Percentiles rank a stretch among this genome's conserved stretches.
These are phyloP conservation scores for Sandelia bainsii DNA, from an alignment of 2,797 vertebrate species.

Conservation along the genomic window DNA sequence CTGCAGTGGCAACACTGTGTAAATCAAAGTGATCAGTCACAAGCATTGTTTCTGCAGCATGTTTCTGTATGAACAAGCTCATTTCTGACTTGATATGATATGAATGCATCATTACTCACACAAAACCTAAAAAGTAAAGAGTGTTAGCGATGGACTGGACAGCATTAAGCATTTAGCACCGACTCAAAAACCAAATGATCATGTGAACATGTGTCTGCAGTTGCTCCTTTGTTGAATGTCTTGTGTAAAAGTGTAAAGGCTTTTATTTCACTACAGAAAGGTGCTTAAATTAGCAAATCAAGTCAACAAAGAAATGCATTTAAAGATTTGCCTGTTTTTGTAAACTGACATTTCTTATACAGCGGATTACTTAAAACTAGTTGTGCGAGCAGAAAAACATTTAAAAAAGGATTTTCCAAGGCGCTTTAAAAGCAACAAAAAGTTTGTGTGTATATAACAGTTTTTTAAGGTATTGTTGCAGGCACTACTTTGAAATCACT, in stretches of 20 bases:
- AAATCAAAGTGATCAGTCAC: too few relatives aligned
- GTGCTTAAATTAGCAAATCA: conserved; percentile 49
- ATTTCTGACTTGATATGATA: conserved; percentile 1
- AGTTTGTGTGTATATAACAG: conserved; percentile 36
- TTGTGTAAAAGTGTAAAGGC: conserved; percentile 47
- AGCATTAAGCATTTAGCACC: conserved; percentile 66
- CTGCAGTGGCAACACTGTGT: too few relatives aligned
- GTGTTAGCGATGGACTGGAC: neutral
- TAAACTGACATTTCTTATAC: conserved; percentile 60
- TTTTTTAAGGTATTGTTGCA: conserved; percentile 56
- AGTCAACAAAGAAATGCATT: conserved; percentile 48
- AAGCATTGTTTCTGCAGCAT: too few relatives aligned
- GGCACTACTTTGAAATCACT: conserved; percentile 75
- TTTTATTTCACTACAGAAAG: conserved; percentile 49
- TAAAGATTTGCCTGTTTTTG: conserved; percentile 58
- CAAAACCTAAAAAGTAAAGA: neutral
- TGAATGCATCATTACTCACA: conserved; percentile 5
- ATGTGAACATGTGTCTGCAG: conserved; percentile 50
- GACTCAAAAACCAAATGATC: conserved; percentile 63
- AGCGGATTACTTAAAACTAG: conserved; percentile 51
- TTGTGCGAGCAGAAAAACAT: conserved; percentile 46
- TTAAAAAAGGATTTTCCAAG: conserved; percentile 43
- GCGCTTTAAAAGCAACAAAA: conserved; percentile 26
- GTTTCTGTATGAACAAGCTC: too few relatives aligned
- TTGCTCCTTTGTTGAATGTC: conserved; percentile 70